phyloP scores from a whole-genome alignment of 1,140 invertebrate species.

The Drosophila tristis region DNA sequence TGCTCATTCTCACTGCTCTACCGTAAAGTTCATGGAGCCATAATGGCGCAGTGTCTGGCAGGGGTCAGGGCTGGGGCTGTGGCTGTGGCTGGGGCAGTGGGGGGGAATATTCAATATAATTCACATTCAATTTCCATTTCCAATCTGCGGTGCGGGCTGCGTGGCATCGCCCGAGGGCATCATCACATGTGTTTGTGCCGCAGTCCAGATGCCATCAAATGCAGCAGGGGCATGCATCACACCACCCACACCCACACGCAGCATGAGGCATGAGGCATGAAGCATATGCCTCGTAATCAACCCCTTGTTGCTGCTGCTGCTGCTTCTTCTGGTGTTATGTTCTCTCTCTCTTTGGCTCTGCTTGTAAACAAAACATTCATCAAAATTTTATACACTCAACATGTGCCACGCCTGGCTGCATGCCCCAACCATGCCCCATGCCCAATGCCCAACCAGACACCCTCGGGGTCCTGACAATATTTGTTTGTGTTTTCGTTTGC shows the following conservation, averaged over 20 bases:
- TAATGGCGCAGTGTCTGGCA: slow-evolving; percentile 28
- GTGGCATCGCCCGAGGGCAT: slow-evolving; percentile 32
- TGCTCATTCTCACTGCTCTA: slow-evolving; percentile 18
- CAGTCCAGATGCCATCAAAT: slow-evolving; percentile 59
- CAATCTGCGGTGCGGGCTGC: slow-evolving; percentile 51
- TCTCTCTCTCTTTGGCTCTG: no score
- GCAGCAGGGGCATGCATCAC: slow-evolving; percentile 9
- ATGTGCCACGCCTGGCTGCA: slow-evolving; percentile 68
- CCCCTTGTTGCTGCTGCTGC: slow-evolving; percentile 45
- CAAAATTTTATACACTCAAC: slow-evolving; percentile 82
- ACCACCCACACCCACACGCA: slow-evolving; percentile 1
- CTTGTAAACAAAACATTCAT: slow-evolving; percentile 79
- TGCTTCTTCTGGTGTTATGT: slow-evolving; percentile 9
- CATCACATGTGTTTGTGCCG: slow-evolving; percentile 54
- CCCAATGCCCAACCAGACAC: slow-evolving; percentile 4
- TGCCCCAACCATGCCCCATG: neutral
- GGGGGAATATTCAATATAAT: slow-evolving; percentile 63
- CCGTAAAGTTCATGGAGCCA: slow-evolving; percentile 51
- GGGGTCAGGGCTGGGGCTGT: slow-evolving; percentile 22
- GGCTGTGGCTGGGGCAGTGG: slow-evolving; percentile 13
- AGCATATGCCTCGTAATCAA: slow-evolving; percentile 31
- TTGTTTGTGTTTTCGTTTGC: slow-evolving; percentile 55
- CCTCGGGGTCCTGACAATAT: slow-evolving; percentile 41
- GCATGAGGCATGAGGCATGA: slow-evolving; percentile 6
- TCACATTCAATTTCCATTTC: slow-evolving; percentile 76